Evolutionary conservation across 2,888 invertebrate species (phyloP).

Genomic region (Chloromyia formosa): DNA sequence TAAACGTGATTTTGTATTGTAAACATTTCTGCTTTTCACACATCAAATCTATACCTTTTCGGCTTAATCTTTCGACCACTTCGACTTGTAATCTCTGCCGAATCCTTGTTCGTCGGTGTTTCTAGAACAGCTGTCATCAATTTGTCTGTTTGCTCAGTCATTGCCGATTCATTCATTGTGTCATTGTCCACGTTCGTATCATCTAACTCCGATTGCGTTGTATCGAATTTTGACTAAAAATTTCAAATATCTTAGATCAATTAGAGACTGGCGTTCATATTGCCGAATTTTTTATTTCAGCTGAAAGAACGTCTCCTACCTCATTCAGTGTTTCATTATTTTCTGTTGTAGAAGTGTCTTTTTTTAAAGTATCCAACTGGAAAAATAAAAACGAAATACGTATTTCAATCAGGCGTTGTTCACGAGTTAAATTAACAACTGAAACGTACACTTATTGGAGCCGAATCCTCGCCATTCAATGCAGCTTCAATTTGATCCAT

Average conservation of each 20-base stretch:
- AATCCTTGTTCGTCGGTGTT: conserved; percentile 33
- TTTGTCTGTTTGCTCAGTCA: background rate
- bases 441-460: conserved; percentile 61
- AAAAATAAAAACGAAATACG: background rate
- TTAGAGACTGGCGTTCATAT: too few species aligned
- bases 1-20: too few species aligned
- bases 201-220: conserved; percentile 7
- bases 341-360: conserved; percentile 9
- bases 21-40: background rate
- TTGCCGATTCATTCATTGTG: conserved; percentile 6
- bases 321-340: conserved; percentile 17
- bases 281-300: too few species aligned
- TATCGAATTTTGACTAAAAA: conserved; percentile 27
- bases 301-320: background rate
- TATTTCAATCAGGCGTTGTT: too few species aligned
- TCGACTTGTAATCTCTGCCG: conserved; percentile 70
- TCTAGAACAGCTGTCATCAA: background rate
- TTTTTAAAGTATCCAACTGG: conserved; percentile 16
- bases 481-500: conserved; percentile 87
- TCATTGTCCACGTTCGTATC: conserved; percentile 25
- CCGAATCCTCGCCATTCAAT: conserved; percentile 68
- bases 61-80: conserved; percentile 81
- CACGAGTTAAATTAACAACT: too few species aligned
- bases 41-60: conserved; percentile 64
- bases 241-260: background rate